Evolutionary conservation across 2,113 vertebrate species (phyloP).

Genomic region (Syrrhaptes paradoxus): DNA sequence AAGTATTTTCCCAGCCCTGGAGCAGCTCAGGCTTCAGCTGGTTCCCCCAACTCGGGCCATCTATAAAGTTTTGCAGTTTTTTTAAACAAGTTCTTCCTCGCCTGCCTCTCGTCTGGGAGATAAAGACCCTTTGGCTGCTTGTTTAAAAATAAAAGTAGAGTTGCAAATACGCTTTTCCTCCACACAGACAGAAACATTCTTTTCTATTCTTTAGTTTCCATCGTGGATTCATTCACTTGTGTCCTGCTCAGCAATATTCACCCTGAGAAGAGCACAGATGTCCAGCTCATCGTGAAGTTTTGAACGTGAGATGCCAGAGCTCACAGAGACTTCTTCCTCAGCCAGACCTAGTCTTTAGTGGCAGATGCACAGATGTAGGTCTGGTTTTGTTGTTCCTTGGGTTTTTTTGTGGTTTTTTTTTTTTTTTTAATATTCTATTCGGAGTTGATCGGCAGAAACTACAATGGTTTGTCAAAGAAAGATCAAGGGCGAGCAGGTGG

Average conservation of each 20-base stretch:
- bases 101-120: neutral
- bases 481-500: neutral
- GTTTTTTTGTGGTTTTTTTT: too few relatives aligned
- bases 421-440: neutral
- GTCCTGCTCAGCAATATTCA: neutral
- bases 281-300: neutral
- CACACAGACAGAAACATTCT: neutral
- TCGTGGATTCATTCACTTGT: neutral
- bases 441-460: neutral
- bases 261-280: neutral
- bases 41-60: neutral
- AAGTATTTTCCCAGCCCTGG: slow-evolving; percentile 2
- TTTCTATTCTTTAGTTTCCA: neutral
- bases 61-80: slow-evolving; percentile 18
- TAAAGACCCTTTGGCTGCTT: neutral
- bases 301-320: neutral
- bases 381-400: neutral
- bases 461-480: neutral
- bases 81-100: slow-evolving; percentile 42
- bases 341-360: neutral
- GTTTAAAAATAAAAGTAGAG: neutral
- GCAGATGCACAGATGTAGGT: neutral
- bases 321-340: neutral
- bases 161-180: neutral
- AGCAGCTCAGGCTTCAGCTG: neutral